Evolutionary conservation across 2,113 vertebrate species (phyloP), one percentile per base, ranked within the genome.

Genomic region (Elanus axillaris): DNA sequence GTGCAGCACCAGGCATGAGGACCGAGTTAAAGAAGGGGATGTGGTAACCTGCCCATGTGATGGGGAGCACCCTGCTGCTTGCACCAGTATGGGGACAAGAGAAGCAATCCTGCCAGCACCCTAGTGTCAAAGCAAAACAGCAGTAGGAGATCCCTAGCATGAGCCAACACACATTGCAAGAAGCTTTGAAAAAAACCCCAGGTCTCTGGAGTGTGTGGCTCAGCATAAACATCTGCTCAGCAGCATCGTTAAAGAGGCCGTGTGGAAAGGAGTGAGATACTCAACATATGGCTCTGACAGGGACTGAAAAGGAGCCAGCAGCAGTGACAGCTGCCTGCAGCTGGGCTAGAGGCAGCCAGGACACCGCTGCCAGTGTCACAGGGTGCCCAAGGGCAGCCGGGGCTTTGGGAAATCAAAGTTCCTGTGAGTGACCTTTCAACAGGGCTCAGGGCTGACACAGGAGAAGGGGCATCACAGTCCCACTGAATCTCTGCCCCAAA

Each of bases 181-280:
- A 64, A 67, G 80, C 40, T 82, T 31, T 56, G 82, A 16, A 63
- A 48, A 32, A 52, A 71, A 71, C 16, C 52, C 55, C 90, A 5
- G 32, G 73, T 89, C 91, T 88, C 64, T 42, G 47, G 86, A 86
- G 92, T 8, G 34, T 47, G 79, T 50, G 50, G 83, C 58, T 90
- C 92, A 60, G 86, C 90, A 94, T 56, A 55, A 94, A 97, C 92
- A 96, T 73, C 95, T 98, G 96, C 92, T 97, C 56, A 20, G 71
- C 29, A 32, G 95, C 72, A 87, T 68, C 95, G 31, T 72, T 50
- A 74, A 56, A 62, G 72, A 67, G 26, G 38, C 47, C 53, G 52
- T 27, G 26, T n/a, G 88, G 43, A 95, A 95, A 97, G 85, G 88
- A 80, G 52, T 1, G 52, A 90, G 78, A 64, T 18, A 94, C 31